A percentile compares a stretch with the other conserved stretches of the same genome.
Evolutionary conservation across 2,797 vertebrate genomes (phyloP).

Genomic region (Cetoscarus ocellatus): DNA sequence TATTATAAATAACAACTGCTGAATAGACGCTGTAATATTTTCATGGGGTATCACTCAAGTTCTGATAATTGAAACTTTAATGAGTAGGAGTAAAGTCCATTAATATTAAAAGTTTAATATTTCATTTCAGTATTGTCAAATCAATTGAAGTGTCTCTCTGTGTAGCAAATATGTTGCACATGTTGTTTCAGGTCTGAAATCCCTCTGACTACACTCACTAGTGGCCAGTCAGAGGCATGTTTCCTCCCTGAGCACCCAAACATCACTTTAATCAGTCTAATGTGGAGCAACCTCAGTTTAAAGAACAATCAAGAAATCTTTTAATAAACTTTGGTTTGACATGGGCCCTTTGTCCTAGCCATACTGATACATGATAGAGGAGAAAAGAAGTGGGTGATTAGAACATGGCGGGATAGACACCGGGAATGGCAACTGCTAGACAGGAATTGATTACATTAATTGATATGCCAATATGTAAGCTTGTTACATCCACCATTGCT

Average conservation of each 20-base stretch:
- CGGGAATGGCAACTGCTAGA: conserved; percentile 93
- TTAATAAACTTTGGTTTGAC: conserved; percentile 82
- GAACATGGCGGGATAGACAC: conserved; percentile 63
- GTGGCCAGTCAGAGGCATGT: conserved; percentile 32
- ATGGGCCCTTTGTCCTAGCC: conserved; percentile 79
- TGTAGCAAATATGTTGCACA: conserved; percentile 36
- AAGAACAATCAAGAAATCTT: conserved; percentile 63
- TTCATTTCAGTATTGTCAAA: conserved; percentile 25
- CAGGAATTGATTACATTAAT: conserved; percentile 99
- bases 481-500: conserved; percentile 99
- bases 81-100: not conserved
- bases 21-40: too few relatives aligned
- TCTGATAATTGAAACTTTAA: too few relatives aligned
- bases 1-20: too few relatives aligned
- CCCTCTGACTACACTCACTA: conserved; percentile 10
- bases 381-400: conserved; percentile 52
- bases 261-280: conserved; percentile 40
- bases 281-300: conserved; percentile 40
- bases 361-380: conserved; percentile 76
- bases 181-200: conserved; percentile 25
- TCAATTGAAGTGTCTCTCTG: conserved; percentile 2
- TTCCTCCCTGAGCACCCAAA: conserved; percentile 19
- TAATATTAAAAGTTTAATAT: not conserved
- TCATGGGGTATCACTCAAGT: too few relatives aligned
- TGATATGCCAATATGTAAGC: conserved; percentile 99